phyloP scores from a whole-genome alignment of 1,140 invertebrate genomes.

The Anagrus nilaparvatae region DNA sequence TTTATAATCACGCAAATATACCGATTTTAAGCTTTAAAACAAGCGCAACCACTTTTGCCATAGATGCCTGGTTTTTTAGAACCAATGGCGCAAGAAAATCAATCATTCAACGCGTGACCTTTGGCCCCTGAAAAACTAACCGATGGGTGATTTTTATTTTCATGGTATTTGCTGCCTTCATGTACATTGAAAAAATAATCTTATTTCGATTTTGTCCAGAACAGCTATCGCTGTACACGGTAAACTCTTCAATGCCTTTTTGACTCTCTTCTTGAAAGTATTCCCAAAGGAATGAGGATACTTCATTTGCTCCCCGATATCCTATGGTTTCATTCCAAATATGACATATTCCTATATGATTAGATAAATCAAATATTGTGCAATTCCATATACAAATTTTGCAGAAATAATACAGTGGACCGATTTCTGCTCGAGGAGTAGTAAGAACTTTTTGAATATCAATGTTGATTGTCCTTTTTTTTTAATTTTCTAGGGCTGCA shows the following conservation, averaged over 20 bases:
- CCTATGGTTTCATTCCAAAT: conserved; percentile 7
- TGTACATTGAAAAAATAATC: too few species aligned
- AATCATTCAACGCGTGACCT: too few species aligned
- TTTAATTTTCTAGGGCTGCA: not conserved
- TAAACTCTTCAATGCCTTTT: not conserved
- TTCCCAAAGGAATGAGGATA: conserved; percentile 1
- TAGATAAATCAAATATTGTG: conserved; percentile 4
- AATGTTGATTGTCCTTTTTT: not conserved
- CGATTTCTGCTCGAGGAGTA: conserved; percentile 5
- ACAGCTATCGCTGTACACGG: too few species aligned
- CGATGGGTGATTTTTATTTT: too few species aligned
- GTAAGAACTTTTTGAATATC: conserved; percentile 11
- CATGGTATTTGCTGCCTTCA: too few species aligned
- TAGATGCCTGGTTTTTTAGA: too few species aligned
- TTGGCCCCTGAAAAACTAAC: too few species aligned
- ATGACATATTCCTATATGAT: not conserved
- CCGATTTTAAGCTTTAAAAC: too few species aligned
- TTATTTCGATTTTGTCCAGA: too few species aligned
- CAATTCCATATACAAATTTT: conserved; percentile 11
- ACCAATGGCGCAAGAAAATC: too few species aligned
- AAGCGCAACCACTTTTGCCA: too few species aligned
- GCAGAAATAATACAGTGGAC: conserved; percentile 8
- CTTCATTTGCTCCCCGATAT: conserved; percentile 4
- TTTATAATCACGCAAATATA: too few species aligned
- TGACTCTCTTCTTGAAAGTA: not conserved